phyloP scores from a whole-genome alignment of 2,797 vertebrate genomes.

The Acanthurus leucopareius region DNA sequence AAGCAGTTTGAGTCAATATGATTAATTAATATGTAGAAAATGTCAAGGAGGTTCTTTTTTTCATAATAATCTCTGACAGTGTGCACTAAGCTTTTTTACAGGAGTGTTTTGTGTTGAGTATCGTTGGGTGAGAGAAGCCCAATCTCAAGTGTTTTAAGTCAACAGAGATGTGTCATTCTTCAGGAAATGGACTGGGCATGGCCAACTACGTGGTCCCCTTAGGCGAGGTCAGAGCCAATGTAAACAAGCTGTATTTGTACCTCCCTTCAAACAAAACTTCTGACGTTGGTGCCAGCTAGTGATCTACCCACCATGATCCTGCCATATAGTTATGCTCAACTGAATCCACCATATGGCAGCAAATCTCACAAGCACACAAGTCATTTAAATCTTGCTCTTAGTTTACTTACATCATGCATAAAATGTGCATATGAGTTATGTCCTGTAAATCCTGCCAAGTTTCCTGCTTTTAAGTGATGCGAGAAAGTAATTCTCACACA shows the following conservation, averaged over 20 bases:
- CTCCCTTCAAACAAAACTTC: conserved; percentile 26
- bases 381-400: neutral
- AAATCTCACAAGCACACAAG: neutral
- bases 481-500: too few species aligned
- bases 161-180: conserved; percentile 44
- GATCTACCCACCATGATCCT: neutral
- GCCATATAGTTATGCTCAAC: neutral
- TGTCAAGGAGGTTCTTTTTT: too few species aligned
- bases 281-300: neutral
- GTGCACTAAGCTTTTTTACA: neutral
- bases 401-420: neutral
- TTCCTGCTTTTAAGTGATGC: neutral
- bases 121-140: conserved; percentile 5
- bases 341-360: neutral
- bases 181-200: conserved; percentile 27
- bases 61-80: neutral
- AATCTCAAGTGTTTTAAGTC: conserved; percentile 22
- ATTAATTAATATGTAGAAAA: neutral
- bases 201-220: neutral
- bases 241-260: conserved; percentile 38
- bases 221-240: conserved; percentile 36
- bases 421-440: neutral
- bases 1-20: neutral
- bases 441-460: too few species aligned
- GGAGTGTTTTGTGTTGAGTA: neutral